Base-by-base conservation (phyloP, 2,888 invertebrate genomes). In the Chydorus sphaericus region DNA sequence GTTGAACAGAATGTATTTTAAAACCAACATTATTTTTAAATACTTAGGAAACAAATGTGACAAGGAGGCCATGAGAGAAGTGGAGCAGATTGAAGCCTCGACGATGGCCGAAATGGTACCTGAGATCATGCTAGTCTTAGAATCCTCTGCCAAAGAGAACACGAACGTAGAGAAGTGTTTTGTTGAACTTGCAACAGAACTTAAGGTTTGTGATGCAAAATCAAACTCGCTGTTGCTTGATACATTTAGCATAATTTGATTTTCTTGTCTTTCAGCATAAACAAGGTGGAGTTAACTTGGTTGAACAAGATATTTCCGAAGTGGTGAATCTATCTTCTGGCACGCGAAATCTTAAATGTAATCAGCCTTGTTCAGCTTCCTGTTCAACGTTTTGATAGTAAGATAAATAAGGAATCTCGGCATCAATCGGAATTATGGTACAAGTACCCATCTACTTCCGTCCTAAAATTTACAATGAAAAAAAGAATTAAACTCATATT, bases 101-200 rank as follows among this genome's bases (percentile, higher is more conserved):
- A 82, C 85, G 30, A 81, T 91, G 73, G 85, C 88, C 66, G 80
- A 85, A 65, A 85, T 83, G 69, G 80, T 87, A 65, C 86, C 88
- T 23, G 89, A 90, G 73, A 83, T 90, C 52, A 77, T 88, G 68
- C 84, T 84, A 69, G 83, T 88, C 33, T 76, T 89, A 74, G 90
- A 91, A 71, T 86, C 89, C 11, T 91, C 90, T 59, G 89, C 90
- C 60, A 90, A 91, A 72, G 87, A 86, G 65, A 91, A 91, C 67
- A 85, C 85, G 52, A 90, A 91, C 72, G 82, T 92, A 62, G 91
- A 92, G 69, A 85, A 85, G 63, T 85, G 87, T 60, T 92, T 92
- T 72, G 77, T 84, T 59, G 83, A 81, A 66, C 73, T 92, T 66
- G 91, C 91, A 56, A 83, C 85, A 52, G 88, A 90, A 73, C 74